Evolutionary conservation across 2,797 vertebrate species (phyloP), one percentile per base, ranked within the genome.

Genomic region (Sebastes hubbsi): DNA sequence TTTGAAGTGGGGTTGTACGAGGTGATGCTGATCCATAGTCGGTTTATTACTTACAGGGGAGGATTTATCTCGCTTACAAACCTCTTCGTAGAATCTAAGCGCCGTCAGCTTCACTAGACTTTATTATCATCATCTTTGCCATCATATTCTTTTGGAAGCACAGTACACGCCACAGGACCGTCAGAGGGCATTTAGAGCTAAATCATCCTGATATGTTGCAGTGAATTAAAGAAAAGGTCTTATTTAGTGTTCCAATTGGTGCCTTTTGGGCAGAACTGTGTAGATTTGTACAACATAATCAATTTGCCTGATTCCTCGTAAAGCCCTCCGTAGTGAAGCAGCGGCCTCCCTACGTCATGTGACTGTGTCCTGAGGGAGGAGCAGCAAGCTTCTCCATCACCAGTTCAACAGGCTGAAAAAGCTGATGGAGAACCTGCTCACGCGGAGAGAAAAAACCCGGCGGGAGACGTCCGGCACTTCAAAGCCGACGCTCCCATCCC

Each of bases 401-500:
- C 29, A 36, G 67, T 56, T 30, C 68, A 75, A 58, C 62, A 10
- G 16, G 56, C 18, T 12, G 73, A 36, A 36, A 1, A 85, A 22
- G 71, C 66, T 67, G 66, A 83, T 88, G 65, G 70, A 64, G 38
- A 87, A 86, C 58, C 72, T 27, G 66, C 30, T 81, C 80, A 63
- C 69, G 79, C 72, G n/a, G 59, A 83, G 78, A 56, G 36, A 36
- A 38, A 38, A 69, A 83, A 27, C 68, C 75, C 71, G 0, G 56
- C 6, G 34, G 1, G 70, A 80, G 83, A 67, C 49, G 5, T 67
- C 22, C 46, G 69, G 42, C 67, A 75, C 88, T 84, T 93, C 88
- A 92, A 92, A 92, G 81, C 52, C 1, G 25, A 16, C 12, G 71
- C 78, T 89, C 10, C 30, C 30, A 29, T 68, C 42, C 42, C 30